Conservation (phyloP, 1,140 invertebrate species). For the Diabrotica virgifera region DNA sequence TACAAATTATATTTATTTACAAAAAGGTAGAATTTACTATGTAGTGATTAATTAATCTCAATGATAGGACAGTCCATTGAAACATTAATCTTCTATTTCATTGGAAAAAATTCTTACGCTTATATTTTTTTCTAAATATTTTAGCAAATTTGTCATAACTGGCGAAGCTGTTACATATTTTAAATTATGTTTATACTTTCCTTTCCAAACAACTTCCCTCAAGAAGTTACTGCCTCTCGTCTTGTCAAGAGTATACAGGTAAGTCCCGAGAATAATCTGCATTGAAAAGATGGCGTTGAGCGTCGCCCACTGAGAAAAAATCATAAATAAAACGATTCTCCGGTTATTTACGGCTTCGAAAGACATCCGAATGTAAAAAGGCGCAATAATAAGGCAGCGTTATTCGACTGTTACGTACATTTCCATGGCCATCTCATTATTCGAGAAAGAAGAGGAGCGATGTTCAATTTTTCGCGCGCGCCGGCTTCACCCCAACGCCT, state of each 20-base stretch:
- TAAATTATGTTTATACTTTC: not conserved
- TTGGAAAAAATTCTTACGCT: no score
- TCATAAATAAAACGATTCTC: constrained; percentile 23
- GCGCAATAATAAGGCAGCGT: constrained; percentile 25
- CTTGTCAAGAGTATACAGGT: not conserved
- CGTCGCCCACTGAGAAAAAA: constrained; percentile 17
- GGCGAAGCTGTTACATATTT: no score
- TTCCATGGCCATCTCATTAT: constrained; percentile 37
- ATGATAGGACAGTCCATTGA: no score
- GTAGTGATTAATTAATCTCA: no score
- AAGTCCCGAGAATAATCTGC: not conserved
- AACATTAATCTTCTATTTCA: no score
- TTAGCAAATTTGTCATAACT: no score
- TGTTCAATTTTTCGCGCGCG: constrained; percentile 37
- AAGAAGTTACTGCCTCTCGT: not conserved
- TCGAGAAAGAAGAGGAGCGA: constrained; percentile 26
- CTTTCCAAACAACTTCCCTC: not conserved
- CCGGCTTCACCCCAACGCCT: constrained; percentile 28
- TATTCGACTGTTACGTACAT: constrained; percentile 28
- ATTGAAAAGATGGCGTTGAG: not conserved
- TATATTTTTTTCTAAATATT: no score
- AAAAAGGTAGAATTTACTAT: no score
- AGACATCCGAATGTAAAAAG: constrained; percentile 26
- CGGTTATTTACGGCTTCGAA: constrained; percentile 27
- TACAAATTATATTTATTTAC: no score